Evolutionary conservation across 2,797 vertebrate species (phyloP).

Genomic region (Sebastes trivittatus): DNA sequence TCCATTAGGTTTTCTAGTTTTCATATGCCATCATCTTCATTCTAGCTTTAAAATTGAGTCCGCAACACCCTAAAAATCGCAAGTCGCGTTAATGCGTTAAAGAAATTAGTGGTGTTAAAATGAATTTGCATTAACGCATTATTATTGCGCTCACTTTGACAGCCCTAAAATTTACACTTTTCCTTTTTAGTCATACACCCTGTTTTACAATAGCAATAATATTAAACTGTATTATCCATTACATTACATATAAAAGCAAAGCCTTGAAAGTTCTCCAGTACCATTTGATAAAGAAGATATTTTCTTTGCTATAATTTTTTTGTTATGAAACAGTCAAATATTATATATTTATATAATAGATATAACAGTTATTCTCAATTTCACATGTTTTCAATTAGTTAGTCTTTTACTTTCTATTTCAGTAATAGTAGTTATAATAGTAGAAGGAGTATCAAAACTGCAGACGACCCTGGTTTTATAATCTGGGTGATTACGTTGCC

Average conservation of each 20-base stretch:
- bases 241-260: not conserved
- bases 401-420: too few species aligned
- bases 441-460: too few species aligned
- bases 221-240: not conserved
- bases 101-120: too few species aligned
- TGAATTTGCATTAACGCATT: rapidly evolving
- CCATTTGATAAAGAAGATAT: not conserved
- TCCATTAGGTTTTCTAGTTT: too few species aligned
- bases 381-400: too few species aligned
- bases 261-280: not conserved
- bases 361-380: too few species aligned
- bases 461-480: too few species aligned
- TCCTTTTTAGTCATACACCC: not conserved
- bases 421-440: not conserved
- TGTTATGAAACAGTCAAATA: not conserved
- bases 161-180: not conserved
- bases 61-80: rapidly evolving
- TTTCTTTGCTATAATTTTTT: not conserved
- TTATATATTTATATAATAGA: too few species aligned
- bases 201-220: not conserved
- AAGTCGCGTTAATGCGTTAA: too few species aligned
- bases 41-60: too few species aligned
- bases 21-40: too few species aligned
- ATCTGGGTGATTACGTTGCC: not conserved
- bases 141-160: too few species aligned